A percentile compares a stretch with the other conserved stretches of the same genome.
Conservation (phyloP, 53 echinoderm and acorn worm genomes). For the Holothuria scabra region DNA sequence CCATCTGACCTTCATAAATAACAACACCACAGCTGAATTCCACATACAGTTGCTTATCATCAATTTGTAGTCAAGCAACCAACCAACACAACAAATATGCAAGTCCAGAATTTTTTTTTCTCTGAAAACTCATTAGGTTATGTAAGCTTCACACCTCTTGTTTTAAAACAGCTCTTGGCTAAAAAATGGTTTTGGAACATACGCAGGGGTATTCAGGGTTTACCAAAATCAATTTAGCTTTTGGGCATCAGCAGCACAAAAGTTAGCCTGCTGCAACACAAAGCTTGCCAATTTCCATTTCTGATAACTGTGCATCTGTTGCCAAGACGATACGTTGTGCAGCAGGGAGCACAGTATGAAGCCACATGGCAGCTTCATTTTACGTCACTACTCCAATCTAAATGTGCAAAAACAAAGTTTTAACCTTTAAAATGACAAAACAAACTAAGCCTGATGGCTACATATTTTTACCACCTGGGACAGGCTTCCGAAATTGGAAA, state of each 20-base stretch:
- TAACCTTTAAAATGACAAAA: constrained; percentile 27
- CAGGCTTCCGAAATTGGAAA: not conserved
- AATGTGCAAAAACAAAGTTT: constrained; percentile 24
- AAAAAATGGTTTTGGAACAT: not conserved
- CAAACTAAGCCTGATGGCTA: not conserved
- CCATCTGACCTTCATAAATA: too few relatives aligned
- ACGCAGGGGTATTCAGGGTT: too few relatives aligned
- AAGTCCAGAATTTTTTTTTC: not conserved
- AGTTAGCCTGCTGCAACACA: too few relatives aligned
- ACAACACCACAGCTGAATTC: too few relatives aligned
- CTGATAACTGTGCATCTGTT: too few relatives aligned
- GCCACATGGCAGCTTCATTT: not conserved
- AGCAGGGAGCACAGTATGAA: not conserved
- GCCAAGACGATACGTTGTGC: too few relatives aligned
- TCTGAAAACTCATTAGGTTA: constrained; percentile 2
- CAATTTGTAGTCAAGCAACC: constrained; percentile 30
- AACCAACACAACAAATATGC: not conserved
- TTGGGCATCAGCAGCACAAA: too few relatives aligned
- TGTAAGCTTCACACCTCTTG: not conserved
- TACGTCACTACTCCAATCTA: not conserved
- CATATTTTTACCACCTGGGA: constrained; percentile 22
- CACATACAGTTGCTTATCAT: not conserved
- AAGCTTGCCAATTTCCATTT: too few relatives aligned
- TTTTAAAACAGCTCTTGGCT: not conserved
- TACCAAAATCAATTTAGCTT: too few relatives aligned